phyloP scores from a whole-genome alignment of 2,888 invertebrate genomes.

The Rosalia funebris region DNA sequence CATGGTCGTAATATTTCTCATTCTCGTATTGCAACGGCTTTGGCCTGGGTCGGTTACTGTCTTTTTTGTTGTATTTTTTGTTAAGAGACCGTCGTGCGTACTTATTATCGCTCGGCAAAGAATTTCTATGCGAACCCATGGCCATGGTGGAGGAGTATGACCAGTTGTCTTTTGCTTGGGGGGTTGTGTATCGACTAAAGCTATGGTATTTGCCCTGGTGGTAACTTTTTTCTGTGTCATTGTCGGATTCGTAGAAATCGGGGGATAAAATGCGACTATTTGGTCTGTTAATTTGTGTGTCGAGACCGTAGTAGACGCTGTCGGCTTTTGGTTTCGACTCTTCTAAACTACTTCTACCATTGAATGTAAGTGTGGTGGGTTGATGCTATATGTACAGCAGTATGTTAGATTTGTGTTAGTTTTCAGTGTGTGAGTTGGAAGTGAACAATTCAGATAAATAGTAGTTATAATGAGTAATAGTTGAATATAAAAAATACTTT shows the following conservation, averaged over 20 bases:
- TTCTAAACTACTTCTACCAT: constrained; percentile 63
- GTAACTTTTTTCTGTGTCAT: constrained; percentile 53
- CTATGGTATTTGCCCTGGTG: constrained; percentile 56
- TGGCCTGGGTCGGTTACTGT: constrained; percentile 63
- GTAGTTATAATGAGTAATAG: no score
- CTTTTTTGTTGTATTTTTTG: constrained; percentile 52
- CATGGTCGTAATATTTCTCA: constrained; percentile 71
- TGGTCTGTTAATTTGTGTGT: constrained; percentile 50
- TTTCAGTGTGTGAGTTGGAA: constrained; percentile 39
- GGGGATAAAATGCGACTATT: constrained; percentile 51
- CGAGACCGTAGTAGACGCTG: constrained; percentile 56
- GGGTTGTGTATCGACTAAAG: constrained; percentile 56
- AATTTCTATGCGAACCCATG: constrained; percentile 49
- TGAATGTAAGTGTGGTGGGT: constrained; percentile 63
- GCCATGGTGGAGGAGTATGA: constrained; percentile 53
- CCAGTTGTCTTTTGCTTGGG: constrained; percentile 55
- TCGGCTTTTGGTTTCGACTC: constrained; percentile 55
- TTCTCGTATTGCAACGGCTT: constrained; percentile 70
- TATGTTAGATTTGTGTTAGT: constrained; percentile 63
- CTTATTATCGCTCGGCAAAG: constrained; percentile 48
- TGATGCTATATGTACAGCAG: constrained; percentile 60
- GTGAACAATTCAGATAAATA: no score
- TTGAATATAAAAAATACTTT: no score
- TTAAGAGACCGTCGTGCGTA: constrained; percentile 49
- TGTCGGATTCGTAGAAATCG: constrained; percentile 57